Evolutionary conservation across 2,888 invertebrate species (phyloP).

Genomic region (Drosophila barbarae): DNA sequence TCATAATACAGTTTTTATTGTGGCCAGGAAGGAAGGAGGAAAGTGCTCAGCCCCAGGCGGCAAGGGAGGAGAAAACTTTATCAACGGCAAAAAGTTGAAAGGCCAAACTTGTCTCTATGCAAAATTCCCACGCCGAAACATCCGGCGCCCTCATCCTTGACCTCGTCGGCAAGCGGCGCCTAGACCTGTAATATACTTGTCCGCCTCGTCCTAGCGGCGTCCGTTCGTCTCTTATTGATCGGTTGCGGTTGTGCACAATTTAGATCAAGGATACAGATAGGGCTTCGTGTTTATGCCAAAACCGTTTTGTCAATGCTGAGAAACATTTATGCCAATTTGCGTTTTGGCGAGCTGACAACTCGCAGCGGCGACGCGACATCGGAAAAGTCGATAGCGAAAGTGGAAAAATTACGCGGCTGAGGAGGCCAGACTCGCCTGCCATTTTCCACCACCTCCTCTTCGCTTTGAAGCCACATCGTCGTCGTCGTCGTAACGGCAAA

Average conservation of each 20-base stretch:
- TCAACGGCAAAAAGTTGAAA: conserved; percentile 7
- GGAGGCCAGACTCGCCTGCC: conserved; percentile 37
- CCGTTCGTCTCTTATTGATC: conserved; percentile 65
- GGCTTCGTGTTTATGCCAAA: conserved; percentile 65
- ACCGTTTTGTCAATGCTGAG: conserved; percentile 71
- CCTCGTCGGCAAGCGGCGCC: conserved; percentile 6
- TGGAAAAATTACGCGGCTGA: conserved; percentile 68
- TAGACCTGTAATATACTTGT: conserved; percentile 58
- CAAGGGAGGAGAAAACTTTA: conserved; percentile 1
- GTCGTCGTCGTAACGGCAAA: conserved; percentile 48
- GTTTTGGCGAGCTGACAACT: conserved; percentile 54
- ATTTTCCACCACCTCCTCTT: background rate
- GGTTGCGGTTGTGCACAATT: conserved; percentile 76
- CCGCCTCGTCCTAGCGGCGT: conserved; percentile 26
- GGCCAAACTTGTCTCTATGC: conserved; percentile 18
- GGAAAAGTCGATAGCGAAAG: conserved; percentile 65
- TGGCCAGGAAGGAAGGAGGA: background rate
- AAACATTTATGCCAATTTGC: conserved; percentile 69
- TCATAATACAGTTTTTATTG: conserved; percentile 40
- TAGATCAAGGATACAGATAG: conserved; percentile 76
- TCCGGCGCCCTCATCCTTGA: conserved; percentile 15
- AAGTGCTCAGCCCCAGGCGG: background rate
- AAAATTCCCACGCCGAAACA: conserved; percentile 8
- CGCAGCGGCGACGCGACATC: conserved; percentile 20
- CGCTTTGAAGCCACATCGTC: conserved; percentile 3